Base-by-base conservation (phyloP, 1,140 invertebrate genomes). In the Drosophila kurseongensis region DNA sequence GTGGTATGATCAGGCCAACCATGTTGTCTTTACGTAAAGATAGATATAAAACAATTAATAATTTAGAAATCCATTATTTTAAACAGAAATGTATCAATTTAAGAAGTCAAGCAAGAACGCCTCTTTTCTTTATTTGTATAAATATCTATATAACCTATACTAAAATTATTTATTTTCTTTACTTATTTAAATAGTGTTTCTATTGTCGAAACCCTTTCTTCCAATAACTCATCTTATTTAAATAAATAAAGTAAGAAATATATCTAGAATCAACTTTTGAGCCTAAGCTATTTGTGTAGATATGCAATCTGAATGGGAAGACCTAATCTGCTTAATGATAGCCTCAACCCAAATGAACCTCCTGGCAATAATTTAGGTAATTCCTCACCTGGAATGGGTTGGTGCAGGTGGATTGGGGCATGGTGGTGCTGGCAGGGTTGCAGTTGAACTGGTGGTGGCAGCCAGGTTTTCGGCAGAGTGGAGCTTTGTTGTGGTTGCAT, bases 341-440 rank as follows among this genome's bases (percentile, higher is more conserved):
- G 4, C 1, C n/a, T 50, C 27, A 10, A 32, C 29, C n/a, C 2
- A 52, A 9, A 4, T 10, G 2, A 6, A n/a, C 32, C 14, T 16
- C 6, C 36, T 41, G 12, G 10, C 1, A 10, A 10, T 23, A 27
- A 4, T 2, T 0, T 13, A 7, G 10, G 5, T 51, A 7, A 10
- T 7, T 4, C 4, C 48, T 66, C 18, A 85, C 84, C 84, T 40
- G 80, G 77, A 47, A 89, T 35, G n/a, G 61, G 74, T 35, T 89
- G 84, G 36, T 91, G 90, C 41, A 91, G 79, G 32, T 91, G 86
- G 23, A 91, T 83, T 16, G 86, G 90, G 7, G 71, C 80, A 54
- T 88, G 80, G 40, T 91, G 90, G 55, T 91, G 89, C 65, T 91
- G 90, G 61, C 91, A 91, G 13, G 83, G 48, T 35, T 80, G 77